Base-by-base conservation (phyloP, 2,797 vertebrate species). In the Ctenochaetus hawaiiensis region DNA sequence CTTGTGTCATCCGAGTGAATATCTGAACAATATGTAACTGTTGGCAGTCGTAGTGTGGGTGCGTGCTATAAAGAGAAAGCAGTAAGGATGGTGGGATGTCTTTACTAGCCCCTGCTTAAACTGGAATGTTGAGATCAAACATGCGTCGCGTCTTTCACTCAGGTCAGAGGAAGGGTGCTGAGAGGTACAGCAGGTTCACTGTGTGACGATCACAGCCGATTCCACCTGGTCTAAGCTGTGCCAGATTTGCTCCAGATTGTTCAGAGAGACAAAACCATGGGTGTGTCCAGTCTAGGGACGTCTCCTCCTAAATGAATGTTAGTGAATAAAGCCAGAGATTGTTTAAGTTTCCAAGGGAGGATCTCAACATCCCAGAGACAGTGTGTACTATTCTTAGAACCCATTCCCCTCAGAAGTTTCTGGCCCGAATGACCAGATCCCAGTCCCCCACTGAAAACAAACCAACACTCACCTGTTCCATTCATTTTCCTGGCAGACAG, bases 401-500 rank as follows among this genome's bases (percentile, higher is more conserved):
- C 53, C 12, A 20, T 71, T 79, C 63, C 72, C 43, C 47, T 81
- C 71, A 73, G 56, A 69, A 39, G 79, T 75, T 67, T 76, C 67
- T 88, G 86, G 77, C 76, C 13, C 76, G 78, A 81, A 72, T 80
- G 52, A 74, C 39, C 48, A 86, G 85, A 82, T 82, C 78, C 84
- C 74, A 80, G 70, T 85, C 60, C 53, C 77, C 10, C 26, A 62
- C 70, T 71, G 57, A 87, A 93, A 92, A 93, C 87, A 92, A 92
- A 91, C 86, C 73, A 62, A 64, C 75, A 81, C 86, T 87, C 87
- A 92, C 89, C 86, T 74, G 80, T 91, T 92, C 90, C 90, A 85
- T 90, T 89, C 66, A 81, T 76, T 89, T 92, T 90, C 87, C 91
- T 85, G 83, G 71, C 86, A 80, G 75, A 68, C 26, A 59, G 61